Percentiles rank a stretch among this genome's conserved stretches.
These are phyloP conservation scores for Ceuthmochares aereus DNA, from an alignment of 2,113 vertebrate species.

Conservation along the genomic window DNA sequence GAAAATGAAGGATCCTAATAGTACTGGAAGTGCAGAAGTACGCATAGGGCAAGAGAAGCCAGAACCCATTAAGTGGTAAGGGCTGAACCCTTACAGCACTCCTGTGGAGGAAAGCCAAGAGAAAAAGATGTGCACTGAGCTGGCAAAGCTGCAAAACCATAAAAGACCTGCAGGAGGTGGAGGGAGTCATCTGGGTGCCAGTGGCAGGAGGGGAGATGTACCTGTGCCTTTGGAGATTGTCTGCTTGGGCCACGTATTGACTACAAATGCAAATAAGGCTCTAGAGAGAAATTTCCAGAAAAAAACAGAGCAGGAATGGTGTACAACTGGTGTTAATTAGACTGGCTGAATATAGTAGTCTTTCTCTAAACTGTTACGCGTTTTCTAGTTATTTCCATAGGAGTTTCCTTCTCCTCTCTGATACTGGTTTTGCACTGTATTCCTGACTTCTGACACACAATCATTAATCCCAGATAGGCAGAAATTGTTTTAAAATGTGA, in stretches of 20 bases:
- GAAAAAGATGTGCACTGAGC: not conserved
- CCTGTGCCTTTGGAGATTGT: not conserved
- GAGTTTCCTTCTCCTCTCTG: not conserved
- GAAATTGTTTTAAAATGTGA: conserved; percentile 1
- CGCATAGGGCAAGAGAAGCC: not conserved
- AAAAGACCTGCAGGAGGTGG: accelerated
- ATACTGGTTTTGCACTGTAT: not conserved
- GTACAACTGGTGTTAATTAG: not conserved
- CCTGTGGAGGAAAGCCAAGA: not conserved
- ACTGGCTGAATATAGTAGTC: not conserved
- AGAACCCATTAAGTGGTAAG: not conserved
- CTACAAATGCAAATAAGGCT: not conserved
- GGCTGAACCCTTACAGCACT: not conserved
- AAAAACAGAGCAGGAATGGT: not conserved
- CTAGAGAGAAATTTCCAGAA: not conserved
- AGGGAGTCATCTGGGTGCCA: not conserved
- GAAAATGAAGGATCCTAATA: not conserved
- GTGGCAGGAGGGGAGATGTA: accelerated
- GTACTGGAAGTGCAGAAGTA: not conserved
- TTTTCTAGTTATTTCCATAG: not conserved
- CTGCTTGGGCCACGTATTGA: not conserved
- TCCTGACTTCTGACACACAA: not conserved
- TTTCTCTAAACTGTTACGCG: not conserved
- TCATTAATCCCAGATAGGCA: not conserved
- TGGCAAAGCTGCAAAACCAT: not conserved